Conservation (phyloP, 2,113 vertebrate genomes). For the Uropsilus gracilis region DNA sequence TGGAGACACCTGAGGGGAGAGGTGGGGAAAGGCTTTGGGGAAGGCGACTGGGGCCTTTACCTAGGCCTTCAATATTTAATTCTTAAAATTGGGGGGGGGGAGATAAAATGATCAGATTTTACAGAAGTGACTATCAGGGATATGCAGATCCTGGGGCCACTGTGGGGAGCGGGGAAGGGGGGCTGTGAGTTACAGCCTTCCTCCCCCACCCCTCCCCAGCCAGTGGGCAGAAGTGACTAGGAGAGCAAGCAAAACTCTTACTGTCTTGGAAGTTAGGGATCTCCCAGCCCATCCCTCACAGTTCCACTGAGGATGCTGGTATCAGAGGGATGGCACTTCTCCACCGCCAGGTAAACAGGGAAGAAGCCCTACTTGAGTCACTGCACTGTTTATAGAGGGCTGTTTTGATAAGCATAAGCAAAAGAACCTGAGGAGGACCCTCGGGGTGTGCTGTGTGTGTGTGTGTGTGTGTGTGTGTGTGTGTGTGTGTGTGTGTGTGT, state of each 20-base stretch:
- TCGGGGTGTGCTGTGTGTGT: neutral
- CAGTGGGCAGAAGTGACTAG: neutral
- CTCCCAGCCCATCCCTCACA: neutral
- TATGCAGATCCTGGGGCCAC: neutral
- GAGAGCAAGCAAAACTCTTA: neutral
- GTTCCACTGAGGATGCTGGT: neutral
- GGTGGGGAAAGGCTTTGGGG: neutral
- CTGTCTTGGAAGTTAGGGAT: neutral
- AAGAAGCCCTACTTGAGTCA: neutral
- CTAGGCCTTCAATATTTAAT: neutral
- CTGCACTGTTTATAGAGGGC: neutral
- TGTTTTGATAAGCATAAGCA: neutral
- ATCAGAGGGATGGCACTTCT: neutral
- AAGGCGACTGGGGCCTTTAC: neutral
- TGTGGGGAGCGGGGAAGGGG: rapidly evolving
- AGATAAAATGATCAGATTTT: neutral
- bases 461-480: neutral
- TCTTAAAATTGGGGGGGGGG: neutral
- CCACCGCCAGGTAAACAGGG: neutral
- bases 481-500: rapidly evolving
- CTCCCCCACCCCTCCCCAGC: too few relatives aligned
- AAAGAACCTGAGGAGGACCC: neutral
- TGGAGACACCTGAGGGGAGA: neutral
- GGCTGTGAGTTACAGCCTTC: neutral
- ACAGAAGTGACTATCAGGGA: neutral